Conservation (phyloP, 2,888 invertebrate genomes). For the Hyppa rectilinea region DNA sequence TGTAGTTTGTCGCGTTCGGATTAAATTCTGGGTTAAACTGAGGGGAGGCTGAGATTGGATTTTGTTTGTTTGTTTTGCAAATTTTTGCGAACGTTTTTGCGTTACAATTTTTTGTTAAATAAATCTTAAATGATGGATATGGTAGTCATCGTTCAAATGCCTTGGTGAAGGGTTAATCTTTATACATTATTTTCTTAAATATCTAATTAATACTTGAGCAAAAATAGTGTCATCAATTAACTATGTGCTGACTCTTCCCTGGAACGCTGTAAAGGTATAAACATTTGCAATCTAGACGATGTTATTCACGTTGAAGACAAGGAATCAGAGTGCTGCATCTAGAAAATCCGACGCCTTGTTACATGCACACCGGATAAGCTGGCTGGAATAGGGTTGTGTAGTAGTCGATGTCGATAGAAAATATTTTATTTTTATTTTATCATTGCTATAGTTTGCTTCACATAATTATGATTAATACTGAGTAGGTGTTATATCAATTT, state of each 20-base stretch:
- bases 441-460: neutral
- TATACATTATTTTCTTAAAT: too few species aligned
- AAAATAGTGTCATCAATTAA: too few species aligned
- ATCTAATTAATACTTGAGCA: too few species aligned
- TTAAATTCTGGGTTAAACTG: constrained; percentile 57
- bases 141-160: neutral
- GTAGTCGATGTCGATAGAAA: constrained; percentile 26
- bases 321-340: constrained; percentile 26
- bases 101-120: neutral
- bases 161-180: too few species aligned
- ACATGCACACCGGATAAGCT: constrained; percentile 57
- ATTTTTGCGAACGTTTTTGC: neutral
- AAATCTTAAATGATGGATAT: neutral
- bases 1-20: constrained; percentile 45
- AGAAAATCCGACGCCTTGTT: constrained; percentile 66
- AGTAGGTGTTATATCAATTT: neutral
- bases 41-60: constrained; percentile 14
- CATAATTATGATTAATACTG: neutral
- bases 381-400: constrained; percentile 40
- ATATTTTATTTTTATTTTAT: neutral
- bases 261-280: too few species aligned
- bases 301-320: neutral
- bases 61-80: constrained; percentile 18
- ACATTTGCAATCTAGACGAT: neutral
- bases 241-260: too few species aligned